phyloP scores from a whole-genome alignment of 1,140 invertebrate genomes.

The Drosophila neocordata region DNA sequence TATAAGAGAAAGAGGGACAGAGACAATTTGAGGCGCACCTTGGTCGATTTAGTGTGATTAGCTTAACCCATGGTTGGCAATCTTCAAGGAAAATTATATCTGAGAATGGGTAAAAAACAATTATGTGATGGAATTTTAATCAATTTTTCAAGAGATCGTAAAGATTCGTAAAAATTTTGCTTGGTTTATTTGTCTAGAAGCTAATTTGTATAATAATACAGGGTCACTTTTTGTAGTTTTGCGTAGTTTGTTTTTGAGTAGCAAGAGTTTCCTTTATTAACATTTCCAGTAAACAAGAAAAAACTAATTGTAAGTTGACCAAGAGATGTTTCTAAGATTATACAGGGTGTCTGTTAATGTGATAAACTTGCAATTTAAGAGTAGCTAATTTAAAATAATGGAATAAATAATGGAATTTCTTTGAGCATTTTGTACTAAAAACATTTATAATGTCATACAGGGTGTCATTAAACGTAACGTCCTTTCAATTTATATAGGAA shows the following conservation, averaged over 20 bases:
- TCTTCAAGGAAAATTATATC: not conserved
- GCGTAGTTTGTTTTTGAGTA: too few species aligned
- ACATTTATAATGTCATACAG: not conserved
- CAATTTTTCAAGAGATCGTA: not conserved
- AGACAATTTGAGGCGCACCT: constrained; percentile 29
- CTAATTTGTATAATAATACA: not conserved
- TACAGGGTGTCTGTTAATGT: too few species aligned
- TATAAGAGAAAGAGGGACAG: constrained; percentile 22
- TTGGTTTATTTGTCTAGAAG: not conserved
- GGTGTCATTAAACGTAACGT: not conserved
- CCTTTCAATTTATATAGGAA: too few species aligned
- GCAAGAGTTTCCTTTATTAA: too few species aligned
- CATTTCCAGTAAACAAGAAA: too few species aligned
- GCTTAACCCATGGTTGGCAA: constrained; percentile 10
- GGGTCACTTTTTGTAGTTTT: too few species aligned
- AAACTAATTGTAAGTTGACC: too few species aligned
- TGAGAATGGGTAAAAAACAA: not conserved
- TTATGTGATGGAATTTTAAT: not conserved
- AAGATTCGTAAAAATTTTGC: not conserved
- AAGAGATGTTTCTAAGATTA: too few species aligned
- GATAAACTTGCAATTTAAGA: too few species aligned
- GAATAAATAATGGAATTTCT: too few species aligned
- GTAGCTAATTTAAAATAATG: too few species aligned
- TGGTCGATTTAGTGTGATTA: not conserved
- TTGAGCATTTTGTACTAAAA: too few species aligned